Conservation (phyloP, 2,113 vertebrate genomes). For the Herpetotheres cachinnans region DNA sequence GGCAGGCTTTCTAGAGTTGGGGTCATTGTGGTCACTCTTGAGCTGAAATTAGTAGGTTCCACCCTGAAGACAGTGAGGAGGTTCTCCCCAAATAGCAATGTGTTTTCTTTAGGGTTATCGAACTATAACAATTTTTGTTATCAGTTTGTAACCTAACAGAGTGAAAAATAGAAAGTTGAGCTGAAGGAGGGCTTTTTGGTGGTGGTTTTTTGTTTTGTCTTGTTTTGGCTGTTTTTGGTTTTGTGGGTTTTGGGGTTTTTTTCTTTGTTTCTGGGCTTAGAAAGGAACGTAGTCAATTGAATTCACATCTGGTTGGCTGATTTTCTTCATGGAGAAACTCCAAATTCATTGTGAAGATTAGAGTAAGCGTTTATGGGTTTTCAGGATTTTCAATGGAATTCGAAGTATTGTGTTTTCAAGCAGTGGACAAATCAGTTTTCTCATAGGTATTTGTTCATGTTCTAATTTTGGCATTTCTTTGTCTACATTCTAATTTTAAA, state of each 20-base stretch:
- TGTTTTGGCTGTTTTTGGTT: too few relatives aligned
- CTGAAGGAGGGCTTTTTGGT: not conserved
- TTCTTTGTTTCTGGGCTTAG: conserved; percentile 62
- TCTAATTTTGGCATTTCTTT: conserved; percentile 75
- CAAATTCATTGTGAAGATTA: conserved; percentile 76
- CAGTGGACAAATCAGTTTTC: conserved; percentile 72
- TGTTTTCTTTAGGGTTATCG: not conserved
- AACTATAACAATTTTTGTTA: not conserved
- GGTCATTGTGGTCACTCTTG: not conserved
- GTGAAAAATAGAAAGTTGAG: not conserved
- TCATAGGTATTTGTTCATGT: conserved; percentile 76
- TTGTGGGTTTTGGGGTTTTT: not conserved
- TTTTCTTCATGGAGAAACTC: conserved; percentile 76
- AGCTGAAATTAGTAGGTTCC: not conserved
- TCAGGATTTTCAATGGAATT: conserved; percentile 74
- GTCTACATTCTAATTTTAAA: conserved; percentile 72
- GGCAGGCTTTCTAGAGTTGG: not conserved
- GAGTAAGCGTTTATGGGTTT: conserved; percentile 72
- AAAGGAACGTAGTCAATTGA: conserved; percentile 69
- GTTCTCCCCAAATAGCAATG: not conserved
- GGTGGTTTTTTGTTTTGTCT: not conserved
- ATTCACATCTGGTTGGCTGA: conserved; percentile 79
- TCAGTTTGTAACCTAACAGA: not conserved
- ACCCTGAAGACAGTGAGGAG: not conserved
- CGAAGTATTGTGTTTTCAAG: conserved; percentile 78